Evolutionary conservation across 2,797 vertebrate genomes (phyloP).

Genomic region (Chelon auratus): DNA sequence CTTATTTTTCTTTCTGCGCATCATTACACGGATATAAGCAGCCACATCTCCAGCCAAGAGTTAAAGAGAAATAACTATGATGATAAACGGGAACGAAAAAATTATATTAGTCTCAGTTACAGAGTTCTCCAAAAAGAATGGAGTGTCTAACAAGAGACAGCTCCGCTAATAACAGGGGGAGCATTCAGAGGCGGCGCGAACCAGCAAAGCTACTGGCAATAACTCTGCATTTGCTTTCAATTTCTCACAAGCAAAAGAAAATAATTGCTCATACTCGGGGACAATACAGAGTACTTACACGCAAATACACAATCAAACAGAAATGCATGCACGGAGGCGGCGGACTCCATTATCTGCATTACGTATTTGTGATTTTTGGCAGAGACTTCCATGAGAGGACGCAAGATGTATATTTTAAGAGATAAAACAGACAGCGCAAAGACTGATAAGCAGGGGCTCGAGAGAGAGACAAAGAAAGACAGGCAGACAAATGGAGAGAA

Average conservation of each 20-base stretch:
- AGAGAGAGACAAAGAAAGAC: slow-evolving; percentile 14
- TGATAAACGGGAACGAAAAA: slow-evolving; percentile 29
- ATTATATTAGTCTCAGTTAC: slow-evolving; percentile 29
- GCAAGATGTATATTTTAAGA: background rate
- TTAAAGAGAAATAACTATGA: slow-evolving; percentile 25
- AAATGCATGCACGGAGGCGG: background rate
- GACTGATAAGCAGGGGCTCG: background rate
- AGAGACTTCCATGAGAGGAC: background rate
- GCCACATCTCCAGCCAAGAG: slow-evolving; percentile 12
- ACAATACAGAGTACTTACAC: background rate
- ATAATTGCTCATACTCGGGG: slow-evolving; percentile 40
- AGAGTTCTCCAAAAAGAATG: slow-evolving; percentile 29
- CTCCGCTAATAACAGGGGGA: slow-evolving; percentile 46
- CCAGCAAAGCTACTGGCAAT: slow-evolving; percentile 37
- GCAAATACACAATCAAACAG: slow-evolving; percentile 5
- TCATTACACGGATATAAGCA: background rate
- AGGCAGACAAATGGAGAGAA: slow-evolving; percentile 25
- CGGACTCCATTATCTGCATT: background rate
- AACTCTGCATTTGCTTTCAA: slow-evolving; percentile 52
- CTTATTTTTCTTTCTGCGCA: background rate
- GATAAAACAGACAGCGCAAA: background rate
- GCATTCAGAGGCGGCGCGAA: slow-evolving; percentile 29
- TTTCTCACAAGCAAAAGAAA: slow-evolving; percentile 55
- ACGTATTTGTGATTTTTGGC: background rate
- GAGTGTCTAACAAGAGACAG: slow-evolving; percentile 45